A percentile compares a stretch with the other conserved stretches of the same genome.
Conservation (phyloP, 1,140 invertebrate species). For the Orchestia grillus region DNA sequence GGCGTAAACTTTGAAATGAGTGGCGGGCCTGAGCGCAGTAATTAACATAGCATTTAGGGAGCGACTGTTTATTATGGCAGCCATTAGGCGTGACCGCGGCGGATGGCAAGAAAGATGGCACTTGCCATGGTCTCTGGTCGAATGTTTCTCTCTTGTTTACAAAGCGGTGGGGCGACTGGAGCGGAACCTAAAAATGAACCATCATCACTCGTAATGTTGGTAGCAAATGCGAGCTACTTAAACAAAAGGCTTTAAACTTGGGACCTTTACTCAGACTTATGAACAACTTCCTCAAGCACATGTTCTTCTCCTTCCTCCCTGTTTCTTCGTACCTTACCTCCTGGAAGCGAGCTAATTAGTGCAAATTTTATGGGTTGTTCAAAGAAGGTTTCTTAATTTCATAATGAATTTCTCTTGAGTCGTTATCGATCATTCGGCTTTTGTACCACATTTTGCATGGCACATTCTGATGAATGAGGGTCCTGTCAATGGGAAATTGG, state of each 20-base stretch:
- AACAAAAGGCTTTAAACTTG: not conserved
- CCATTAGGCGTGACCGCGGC: not conserved
- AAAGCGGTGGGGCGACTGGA: not conserved
- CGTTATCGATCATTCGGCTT: not conserved
- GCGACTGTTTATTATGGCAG: not conserved
- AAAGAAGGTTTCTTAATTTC: not conserved
- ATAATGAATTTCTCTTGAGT: not conserved
- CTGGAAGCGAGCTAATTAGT: not conserved
- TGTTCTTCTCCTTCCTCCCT: not conserved
- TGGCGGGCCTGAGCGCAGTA: not conserved
- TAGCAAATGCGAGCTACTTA: not conserved
- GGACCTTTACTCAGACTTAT: not conserved
- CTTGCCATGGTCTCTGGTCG: not conserved
- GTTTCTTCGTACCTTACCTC: not conserved
- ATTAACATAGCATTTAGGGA: not conserved
- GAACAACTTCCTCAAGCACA: not conserved
- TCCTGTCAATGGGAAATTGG: not conserved
- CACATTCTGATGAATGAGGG: not conserved
- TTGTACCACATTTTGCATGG: not conserved
- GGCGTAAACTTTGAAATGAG: not conserved
- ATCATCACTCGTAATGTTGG: constrained; percentile 34
- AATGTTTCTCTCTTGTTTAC: constrained; percentile 26
- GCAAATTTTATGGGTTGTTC: not conserved
- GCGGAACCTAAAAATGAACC: not conserved
- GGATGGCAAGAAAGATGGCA: not conserved